Evolutionary conservation across 2,888 invertebrate species (phyloP).

Genomic region (Eudemis profundana): DNA sequence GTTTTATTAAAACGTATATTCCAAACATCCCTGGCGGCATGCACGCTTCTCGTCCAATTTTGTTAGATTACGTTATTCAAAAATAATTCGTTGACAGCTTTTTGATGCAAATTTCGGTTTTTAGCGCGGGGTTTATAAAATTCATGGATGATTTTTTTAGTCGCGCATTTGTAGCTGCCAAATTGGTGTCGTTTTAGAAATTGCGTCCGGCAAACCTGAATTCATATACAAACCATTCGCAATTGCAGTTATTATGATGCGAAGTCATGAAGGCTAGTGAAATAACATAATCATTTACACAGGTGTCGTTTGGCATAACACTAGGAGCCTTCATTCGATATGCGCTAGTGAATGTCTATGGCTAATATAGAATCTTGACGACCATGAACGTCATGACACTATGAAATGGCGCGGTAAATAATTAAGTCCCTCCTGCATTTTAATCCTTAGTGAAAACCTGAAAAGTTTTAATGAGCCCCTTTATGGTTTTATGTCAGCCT

Average conservation of each 20-base stretch:
- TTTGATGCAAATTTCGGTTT: slow-evolving; percentile 40
- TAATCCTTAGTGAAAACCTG: too few relatives aligned
- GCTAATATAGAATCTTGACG: too few relatives aligned
- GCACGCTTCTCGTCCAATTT: slow-evolving; percentile 25
- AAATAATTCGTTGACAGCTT: slow-evolving; percentile 38
- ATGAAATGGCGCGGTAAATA: too few relatives aligned
- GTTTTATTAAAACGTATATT: slow-evolving; percentile 11
- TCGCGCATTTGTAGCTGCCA: not conserved
- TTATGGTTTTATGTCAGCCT: too few relatives aligned
- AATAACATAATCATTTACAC: not conserved
- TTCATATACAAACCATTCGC: not conserved
- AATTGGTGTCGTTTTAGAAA: slow-evolving; percentile 29
- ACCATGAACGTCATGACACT: too few relatives aligned
- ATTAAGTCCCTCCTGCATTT: too few relatives aligned
- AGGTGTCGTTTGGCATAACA: not conserved
- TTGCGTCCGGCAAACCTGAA: slow-evolving; percentile 4
- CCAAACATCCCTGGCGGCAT: slow-evolving; percentile 8
- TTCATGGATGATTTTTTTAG: slow-evolving; percentile 34
- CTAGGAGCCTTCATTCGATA: too few relatives aligned
- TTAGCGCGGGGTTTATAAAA: slow-evolving; percentile 23
- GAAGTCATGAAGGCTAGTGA: slow-evolving; percentile 8
- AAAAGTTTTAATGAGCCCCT: too few relatives aligned
- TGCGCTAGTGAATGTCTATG: too few relatives aligned
- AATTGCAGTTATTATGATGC: slow-evolving; percentile 7
- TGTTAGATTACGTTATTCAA: slow-evolving; percentile 36